Percentiles rank a stretch among this genome's conserved stretches.
Evolutionary conservation across 2,113 vertebrate genomes (phyloP).

Genomic region (Pandion haliaetus): DNA sequence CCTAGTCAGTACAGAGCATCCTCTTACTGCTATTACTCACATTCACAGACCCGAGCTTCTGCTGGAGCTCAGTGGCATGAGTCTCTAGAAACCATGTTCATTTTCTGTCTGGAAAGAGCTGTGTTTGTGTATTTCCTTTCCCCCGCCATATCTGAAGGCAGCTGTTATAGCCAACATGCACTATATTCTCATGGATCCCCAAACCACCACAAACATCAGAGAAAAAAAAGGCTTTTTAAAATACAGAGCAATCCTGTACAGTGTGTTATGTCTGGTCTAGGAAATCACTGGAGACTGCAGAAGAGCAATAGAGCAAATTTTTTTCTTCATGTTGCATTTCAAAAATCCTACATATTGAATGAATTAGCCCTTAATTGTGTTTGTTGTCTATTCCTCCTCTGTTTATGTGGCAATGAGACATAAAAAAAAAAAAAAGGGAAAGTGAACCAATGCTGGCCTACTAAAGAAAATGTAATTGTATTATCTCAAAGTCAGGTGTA

Average conservation of each 20-base stretch:
- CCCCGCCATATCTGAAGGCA: not conserved
- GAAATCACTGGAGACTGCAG: not conserved
- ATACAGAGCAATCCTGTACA: not conserved
- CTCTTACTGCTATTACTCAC: not conserved
- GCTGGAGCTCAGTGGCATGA: not conserved
- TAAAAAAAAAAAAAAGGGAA: not conserved
- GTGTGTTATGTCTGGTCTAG: not conserved
- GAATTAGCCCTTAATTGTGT: not conserved
- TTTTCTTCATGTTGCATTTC: not conserved
- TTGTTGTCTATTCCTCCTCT: not conserved
- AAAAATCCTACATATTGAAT: not conserved
- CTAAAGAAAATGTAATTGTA: not conserved
- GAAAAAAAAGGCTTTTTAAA: not conserved
- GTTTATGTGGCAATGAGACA: not conserved
- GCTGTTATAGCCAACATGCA: not conserved
- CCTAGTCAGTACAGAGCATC: not conserved
- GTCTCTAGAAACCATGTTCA: not conserved
- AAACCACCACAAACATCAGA: not conserved
- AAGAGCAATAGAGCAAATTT: not conserved
- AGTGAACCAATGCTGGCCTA: not conserved
- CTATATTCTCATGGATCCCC: not conserved
- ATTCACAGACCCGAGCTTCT: not conserved
- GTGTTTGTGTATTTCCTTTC: not conserved
- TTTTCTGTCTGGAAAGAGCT: not conserved
- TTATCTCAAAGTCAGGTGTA: not conserved